These are phyloP conservation scores for Imbricaverruca yamaguchii DNA, from an alignment of 2,888 invertebrate species.

Conservation along the genomic window DNA sequence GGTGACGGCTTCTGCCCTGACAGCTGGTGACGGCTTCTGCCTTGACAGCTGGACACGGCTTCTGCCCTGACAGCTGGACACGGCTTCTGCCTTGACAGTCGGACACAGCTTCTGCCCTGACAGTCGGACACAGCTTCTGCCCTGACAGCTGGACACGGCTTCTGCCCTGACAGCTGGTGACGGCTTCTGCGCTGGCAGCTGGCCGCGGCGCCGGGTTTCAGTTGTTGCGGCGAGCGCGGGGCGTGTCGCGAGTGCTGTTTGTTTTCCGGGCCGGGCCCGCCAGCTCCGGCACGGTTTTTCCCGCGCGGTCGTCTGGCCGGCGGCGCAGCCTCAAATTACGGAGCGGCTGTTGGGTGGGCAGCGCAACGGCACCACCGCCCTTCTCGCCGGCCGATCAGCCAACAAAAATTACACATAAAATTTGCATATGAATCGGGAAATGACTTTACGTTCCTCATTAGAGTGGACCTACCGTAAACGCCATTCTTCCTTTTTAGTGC, in stretches of 20 bases:
- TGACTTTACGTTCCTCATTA: constrained; percentile 20
- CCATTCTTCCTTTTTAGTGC: constrained; percentile 17
- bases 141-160: too few species aligned
- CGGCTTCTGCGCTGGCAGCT: too few species aligned
- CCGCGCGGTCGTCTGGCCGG: not conserved
- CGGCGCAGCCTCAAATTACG: not conserved
- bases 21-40: too few species aligned
- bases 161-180: too few species aligned
- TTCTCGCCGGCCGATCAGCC: not conserved
- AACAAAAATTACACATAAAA: constrained; percentile 10
- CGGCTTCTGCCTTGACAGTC: too few species aligned
- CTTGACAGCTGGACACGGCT: too few species aligned
- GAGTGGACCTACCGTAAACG: constrained; percentile 9
- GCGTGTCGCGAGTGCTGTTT: not conserved
- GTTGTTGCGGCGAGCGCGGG: too few species aligned
- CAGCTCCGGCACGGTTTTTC: not conserved
- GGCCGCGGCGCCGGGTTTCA: too few species aligned
- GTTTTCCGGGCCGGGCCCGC: not conserved
- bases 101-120: too few species aligned
- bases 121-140: too few species aligned
- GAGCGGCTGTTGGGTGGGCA: not conserved
- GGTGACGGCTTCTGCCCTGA: too few species aligned
- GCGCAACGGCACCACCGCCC: not conserved
- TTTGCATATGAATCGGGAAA: constrained; percentile 18
- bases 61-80: too few species aligned